Evolutionary conservation across 2,888 invertebrate species (phyloP), one percentile per base, ranked within the genome.

Genomic region (Cantharis rufa): DNA sequence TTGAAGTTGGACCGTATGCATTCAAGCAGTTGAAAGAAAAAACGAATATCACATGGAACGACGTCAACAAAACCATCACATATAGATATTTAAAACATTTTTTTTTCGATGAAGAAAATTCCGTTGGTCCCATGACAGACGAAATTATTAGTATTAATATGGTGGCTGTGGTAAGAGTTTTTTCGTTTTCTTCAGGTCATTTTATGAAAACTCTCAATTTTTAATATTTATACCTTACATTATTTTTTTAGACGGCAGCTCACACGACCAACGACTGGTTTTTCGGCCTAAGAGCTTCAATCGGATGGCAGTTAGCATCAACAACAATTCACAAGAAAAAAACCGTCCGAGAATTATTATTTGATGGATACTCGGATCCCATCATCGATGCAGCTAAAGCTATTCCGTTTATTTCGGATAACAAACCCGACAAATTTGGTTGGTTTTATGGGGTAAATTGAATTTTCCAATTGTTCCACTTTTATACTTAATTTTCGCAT

Each of bases 301-400:
- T 69, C 24, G 48, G 66, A n/a, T 79, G 80, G n/a, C 77, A 83
- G 66, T 83, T 83, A 15, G 80, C 79, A 69, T 79, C 82, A 24
- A 84, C 84, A 15, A 81, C 80, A 61, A 86, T 94, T 18, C 88
- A 91, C 4, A 90, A 94, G 2, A 91, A 91, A 0, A 93, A 92
- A 85, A 90, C 91, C 0, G 94, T 92, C 0, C 90, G 91, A 11
- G 91, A 96, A 84, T 88, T 96, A 32, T 89, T 96, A 0, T 95
- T 96, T 84, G 93, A 93, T 10, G 97, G 97, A 0, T 97, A 95
- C 85, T 90, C 91, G 1, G 96, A 96, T 84, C 88, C 91, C 0
- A 88, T 96, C 75, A 90, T 97, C 78, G 91, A 92, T 66, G 86
- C 93, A 76, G 92, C 93, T 1, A 91, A 90, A 80, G 89, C 89